Percentiles rank a stretch among this genome's conserved stretches.
These are phyloP conservation scores for Autographa pulchrina DNA, from an alignment of 2,888 invertebrate species.

Conservation along the genomic window DNA sequence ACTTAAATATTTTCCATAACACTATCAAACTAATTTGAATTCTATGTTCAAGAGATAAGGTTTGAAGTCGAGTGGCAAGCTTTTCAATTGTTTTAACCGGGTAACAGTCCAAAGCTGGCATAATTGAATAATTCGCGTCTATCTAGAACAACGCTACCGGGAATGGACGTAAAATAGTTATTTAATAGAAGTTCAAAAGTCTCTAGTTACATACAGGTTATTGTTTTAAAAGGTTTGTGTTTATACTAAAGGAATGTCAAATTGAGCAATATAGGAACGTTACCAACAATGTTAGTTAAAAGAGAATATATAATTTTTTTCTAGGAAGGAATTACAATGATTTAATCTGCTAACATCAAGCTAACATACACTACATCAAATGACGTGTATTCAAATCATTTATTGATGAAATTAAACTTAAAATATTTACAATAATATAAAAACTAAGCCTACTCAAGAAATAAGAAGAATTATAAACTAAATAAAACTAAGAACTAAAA, in stretches of 20 bases:
- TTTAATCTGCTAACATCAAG: too few relatives aligned
- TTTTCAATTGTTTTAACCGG: constrained; percentile 43
- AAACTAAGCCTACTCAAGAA: too few relatives aligned
- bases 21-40: neutral
- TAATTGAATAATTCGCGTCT: constrained; percentile 65
- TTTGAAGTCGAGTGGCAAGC: constrained; percentile 12
- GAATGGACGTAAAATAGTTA: constrained; percentile 31
- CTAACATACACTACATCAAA: too few relatives aligned
- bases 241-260: neutral
- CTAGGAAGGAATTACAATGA: too few relatives aligned
- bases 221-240: neutral
- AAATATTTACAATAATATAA: too few relatives aligned
- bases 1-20: constrained; percentile 42
- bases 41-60: neutral
- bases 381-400: too few relatives aligned
- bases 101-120: constrained; percentile 41
- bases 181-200: constrained; percentile 32
- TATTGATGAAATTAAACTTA: too few relatives aligned
- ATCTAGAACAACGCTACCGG: constrained; percentile 65
- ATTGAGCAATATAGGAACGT: neutral
- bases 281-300: too few relatives aligned
- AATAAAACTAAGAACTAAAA: too few relatives aligned
- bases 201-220: neutral
- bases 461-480: too few relatives aligned
- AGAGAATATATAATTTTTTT: too few relatives aligned